These are phyloP conservation scores for Carcinoscorpius rotundicauda DNA, from an alignment of 1,140 invertebrate genomes.

Conservation along the genomic window DNA sequence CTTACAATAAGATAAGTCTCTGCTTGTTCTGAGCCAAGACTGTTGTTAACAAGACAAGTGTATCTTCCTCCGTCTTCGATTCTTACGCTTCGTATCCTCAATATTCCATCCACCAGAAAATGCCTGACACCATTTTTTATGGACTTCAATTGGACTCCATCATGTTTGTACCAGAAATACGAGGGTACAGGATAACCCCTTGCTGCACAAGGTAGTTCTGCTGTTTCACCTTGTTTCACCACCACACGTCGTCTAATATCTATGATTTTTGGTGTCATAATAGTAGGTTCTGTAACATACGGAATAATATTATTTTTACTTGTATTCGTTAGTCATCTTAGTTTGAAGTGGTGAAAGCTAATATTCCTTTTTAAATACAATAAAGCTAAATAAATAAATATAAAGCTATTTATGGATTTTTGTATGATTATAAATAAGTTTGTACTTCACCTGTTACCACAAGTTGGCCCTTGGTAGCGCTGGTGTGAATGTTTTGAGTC, in stretches of 20 bases:
- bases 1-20: slow-evolving; percentile 26
- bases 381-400: too few species aligned
- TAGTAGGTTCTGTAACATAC: too few species aligned
- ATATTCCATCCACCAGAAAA: slow-evolving; percentile 17
- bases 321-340: too few species aligned
- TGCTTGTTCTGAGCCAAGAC: slow-evolving; percentile 23
- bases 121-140: slow-evolving; percentile 8
- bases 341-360: too few species aligned
- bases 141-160: slow-evolving; percentile 8
- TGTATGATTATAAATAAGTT: too few species aligned
- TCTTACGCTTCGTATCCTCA: slow-evolving; percentile 20
- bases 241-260: slow-evolving; percentile 21
- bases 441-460: slow-evolving; percentile 36
- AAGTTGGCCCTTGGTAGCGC: slow-evolving; percentile 51
- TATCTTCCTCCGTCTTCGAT: slow-evolving; percentile 23
- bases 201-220: slow-evolving; percentile 34
- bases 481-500: slow-evolving; percentile 53
- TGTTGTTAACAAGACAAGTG: slow-evolving; percentile 26
- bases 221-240: slow-evolving; percentile 26
- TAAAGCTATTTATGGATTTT: too few species aligned
- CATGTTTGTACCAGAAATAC: slow-evolving; percentile 22
- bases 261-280: slow-evolving; percentile 22
- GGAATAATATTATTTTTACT: too few species aligned
- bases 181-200: slow-evolving; percentile 26
- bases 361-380: too few species aligned